These are phyloP conservation scores for Aphidoletes aphidimyza DNA, from an alignment of 2,888 invertebrate species.

Conservation along the genomic window DNA sequence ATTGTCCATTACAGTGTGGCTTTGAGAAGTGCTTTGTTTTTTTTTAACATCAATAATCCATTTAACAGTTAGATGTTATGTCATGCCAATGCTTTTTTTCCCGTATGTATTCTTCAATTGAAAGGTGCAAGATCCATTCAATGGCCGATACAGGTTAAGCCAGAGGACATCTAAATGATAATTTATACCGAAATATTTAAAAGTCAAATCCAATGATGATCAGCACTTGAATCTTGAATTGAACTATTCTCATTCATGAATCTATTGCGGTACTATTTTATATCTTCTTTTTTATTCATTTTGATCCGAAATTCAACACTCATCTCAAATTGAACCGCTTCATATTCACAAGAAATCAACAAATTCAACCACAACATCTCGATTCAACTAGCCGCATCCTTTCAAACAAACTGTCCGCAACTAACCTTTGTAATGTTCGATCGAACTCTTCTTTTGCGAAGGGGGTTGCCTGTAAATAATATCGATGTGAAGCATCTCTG, in stretches of 20 bases:
- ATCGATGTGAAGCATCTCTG: conserved; percentile 9
- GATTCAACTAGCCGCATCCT: no score
- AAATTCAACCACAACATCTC: not conserved
- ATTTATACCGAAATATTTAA: conserved; percentile 20
- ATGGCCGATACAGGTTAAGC: conserved; percentile 2
- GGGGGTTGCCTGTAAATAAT: not conserved
- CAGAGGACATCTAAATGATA: conserved; percentile 24
- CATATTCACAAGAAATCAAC: no score
- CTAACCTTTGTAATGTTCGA: not conserved
- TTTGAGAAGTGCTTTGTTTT: not conserved
- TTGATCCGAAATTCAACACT: not conserved
- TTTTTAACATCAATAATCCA: not conserved
- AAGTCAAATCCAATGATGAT: conserved; percentile 23
- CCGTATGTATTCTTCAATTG: not conserved
- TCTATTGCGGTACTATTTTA: not conserved
- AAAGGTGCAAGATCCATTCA: not conserved
- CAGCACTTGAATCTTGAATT: not conserved
- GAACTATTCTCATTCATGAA: not conserved
- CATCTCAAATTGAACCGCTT: no score
- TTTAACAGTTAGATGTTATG: not conserved
- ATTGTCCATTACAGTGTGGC: not conserved
- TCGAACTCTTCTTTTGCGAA: not conserved
- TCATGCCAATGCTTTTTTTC: not conserved
- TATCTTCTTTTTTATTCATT: not conserved
- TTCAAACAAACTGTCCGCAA: no score